Percentiles rank a stretch among this genome's conserved stretches.
These are phyloP conservation scores for Diplogasteroides magnus DNA, from an alignment of 1,140 invertebrate genomes.

Conservation along the genomic window DNA sequence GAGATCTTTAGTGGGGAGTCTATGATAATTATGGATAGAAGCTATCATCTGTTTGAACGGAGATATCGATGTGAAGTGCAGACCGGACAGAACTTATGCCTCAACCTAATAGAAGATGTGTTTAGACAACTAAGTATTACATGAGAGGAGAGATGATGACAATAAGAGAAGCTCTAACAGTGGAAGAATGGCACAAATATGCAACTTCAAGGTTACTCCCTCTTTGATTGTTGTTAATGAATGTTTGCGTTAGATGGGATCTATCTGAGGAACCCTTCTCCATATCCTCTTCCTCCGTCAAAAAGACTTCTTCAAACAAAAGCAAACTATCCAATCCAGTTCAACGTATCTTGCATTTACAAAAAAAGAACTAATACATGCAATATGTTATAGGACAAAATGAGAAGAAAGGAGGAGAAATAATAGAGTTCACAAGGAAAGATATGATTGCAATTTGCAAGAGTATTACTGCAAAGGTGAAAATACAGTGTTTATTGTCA, in stretches of 20 bases:
- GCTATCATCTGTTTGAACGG: too few species aligned
- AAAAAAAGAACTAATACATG: too few species aligned
- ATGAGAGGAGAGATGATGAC: constrained; percentile 35
- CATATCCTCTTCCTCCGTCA: too few species aligned
- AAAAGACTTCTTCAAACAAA: too few species aligned
- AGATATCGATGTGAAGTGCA: too few species aligned
- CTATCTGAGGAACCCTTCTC: constrained; percentile 6
- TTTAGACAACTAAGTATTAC: constrained; percentile 26
- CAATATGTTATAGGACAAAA: too few species aligned
- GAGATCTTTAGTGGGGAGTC: too few species aligned
- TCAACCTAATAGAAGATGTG: constrained; percentile 7
- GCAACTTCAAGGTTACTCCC: constrained; percentile 6
- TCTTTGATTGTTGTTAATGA: neutral
- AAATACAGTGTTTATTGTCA: neutral
- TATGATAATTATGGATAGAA: too few species aligned
- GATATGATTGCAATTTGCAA: neutral
- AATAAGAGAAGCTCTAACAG: constrained; percentile 22
- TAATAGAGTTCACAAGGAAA: neutral
- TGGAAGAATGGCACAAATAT: constrained; percentile 29
- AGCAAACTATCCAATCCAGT: too few species aligned
- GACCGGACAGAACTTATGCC: too few species aligned
- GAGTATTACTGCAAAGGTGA: neutral
- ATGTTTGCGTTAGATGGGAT: neutral
- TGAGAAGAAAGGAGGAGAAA: too few species aligned
- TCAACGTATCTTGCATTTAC: too few species aligned